Percentiles rank a stretch among this genome's conserved stretches.
Evolutionary conservation across 1,140 invertebrate species (phyloP).

Genomic region (Pemphigus obesinymphae): DNA sequence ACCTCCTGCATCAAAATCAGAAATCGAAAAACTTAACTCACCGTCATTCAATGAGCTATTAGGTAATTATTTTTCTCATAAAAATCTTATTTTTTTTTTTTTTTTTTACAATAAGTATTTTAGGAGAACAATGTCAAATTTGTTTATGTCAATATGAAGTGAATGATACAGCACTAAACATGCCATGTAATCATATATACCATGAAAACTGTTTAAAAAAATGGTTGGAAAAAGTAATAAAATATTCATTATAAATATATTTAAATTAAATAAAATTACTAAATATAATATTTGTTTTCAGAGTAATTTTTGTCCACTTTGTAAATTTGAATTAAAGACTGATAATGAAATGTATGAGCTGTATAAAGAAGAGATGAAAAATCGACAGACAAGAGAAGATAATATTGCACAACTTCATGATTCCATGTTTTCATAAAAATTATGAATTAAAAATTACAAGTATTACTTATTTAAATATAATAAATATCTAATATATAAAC

Average conservation of each 20-base stretch:
- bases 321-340: slow-evolving; percentile 34
- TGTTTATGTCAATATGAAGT: slow-evolving; percentile 12
- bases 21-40: neutral
- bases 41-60: slow-evolving; percentile 1
- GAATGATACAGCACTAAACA: neutral
- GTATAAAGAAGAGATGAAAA: slow-evolving; percentile 18
- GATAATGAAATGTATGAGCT: slow-evolving; percentile 23
- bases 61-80: neutral
- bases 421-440: slow-evolving; percentile 28
- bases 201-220: slow-evolving; percentile 31
- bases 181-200: slow-evolving; percentile 27
- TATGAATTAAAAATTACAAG: neutral
- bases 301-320: slow-evolving; percentile 37
- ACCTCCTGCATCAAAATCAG: slow-evolving; percentile 22
- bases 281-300: neutral
- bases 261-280: neutral
- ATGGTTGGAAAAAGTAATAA: slow-evolving; percentile 26
- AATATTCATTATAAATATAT: neutral
- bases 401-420: slow-evolving; percentile 23
- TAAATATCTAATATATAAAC: too few species aligned
- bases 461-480: too few species aligned
- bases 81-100: neutral
- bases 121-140: slow-evolving; percentile 34
- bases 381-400: neutral
- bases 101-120: neutral